Percentiles rank a stretch among this genome's conserved stretches.
Conservation (phyloP, 2,113 vertebrate genomes). For the Chionodraco myersi region DNA sequence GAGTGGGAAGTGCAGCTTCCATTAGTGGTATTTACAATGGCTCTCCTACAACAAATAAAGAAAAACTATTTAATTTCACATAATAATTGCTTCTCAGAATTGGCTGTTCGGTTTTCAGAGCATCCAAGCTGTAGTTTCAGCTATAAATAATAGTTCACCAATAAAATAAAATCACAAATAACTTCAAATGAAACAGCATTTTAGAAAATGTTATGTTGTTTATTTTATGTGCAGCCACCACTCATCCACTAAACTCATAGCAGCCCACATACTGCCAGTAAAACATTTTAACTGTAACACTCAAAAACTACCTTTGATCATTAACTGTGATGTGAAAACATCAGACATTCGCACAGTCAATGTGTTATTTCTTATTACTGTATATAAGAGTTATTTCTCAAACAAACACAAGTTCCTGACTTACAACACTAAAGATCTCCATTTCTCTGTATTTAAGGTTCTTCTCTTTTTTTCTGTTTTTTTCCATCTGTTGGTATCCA, state of each 20-base stretch:
- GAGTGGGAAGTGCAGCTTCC: slow-evolving; percentile 47
- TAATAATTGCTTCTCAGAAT: slow-evolving; percentile 32
- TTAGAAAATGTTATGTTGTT: no score
- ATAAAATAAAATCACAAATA: not conserved
- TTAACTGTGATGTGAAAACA: no score
- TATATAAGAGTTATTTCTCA: no score
- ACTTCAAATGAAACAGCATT: not conserved
- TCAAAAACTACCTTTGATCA: no score
- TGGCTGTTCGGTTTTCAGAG: slow-evolving; percentile 12
- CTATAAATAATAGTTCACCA: slow-evolving; percentile 10
- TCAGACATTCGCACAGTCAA: no score
- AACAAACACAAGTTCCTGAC: no score
- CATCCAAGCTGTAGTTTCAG: not conserved
- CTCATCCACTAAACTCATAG: no score
- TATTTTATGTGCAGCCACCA: no score
- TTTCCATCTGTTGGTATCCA: not conserved
- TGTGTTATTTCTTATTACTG: no score
- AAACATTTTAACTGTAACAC: no score
- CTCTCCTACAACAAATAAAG: slow-evolving; percentile 8
- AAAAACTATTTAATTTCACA: slow-evolving; percentile 16
- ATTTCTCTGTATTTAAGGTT: not conserved
- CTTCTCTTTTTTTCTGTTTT: not conserved
- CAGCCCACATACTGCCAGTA: no score
- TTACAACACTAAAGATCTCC: no score
- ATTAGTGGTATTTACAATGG: slow-evolving; percentile 31